Evolutionary conservation across 2,797 vertebrate genomes (phyloP).

Genomic region (Siniperca obscura): DNA sequence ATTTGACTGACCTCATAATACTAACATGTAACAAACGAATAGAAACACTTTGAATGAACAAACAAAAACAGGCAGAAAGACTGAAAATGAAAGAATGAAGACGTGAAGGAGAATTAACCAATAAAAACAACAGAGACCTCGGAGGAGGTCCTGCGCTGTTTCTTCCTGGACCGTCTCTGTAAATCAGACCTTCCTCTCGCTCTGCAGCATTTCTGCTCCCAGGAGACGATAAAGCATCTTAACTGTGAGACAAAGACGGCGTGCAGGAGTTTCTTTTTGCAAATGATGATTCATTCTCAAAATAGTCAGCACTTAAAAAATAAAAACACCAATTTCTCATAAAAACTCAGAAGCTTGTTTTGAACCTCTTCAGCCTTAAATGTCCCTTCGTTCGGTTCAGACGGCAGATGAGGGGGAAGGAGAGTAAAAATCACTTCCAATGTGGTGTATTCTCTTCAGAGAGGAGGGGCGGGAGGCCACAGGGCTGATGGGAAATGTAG

Average conservation of each 20-base stretch:
- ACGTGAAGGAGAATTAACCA: not conserved
- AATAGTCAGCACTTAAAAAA: slow-evolving; percentile 18
- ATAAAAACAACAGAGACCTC: slow-evolving; percentile 10
- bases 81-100: not conserved
- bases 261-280: slow-evolving; percentile 35
- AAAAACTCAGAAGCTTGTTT: not conserved
- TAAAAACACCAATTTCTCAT: not conserved
- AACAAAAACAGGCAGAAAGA: not conserved
- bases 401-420: not conserved
- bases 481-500: slow-evolving; percentile 40
- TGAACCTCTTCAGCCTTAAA: not conserved
- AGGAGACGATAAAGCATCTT: slow-evolving; percentile 52
- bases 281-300: slow-evolving; percentile 48
- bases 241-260: slow-evolving; percentile 31
- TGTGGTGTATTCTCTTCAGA: not conserved
- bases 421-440: not conserved
- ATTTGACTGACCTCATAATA: not conserved
- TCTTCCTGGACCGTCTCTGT: slow-evolving; percentile 26
- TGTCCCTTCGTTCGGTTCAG: not conserved
- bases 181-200: slow-evolving; percentile 49
- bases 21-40: not conserved
- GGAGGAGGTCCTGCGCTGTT: not conserved
- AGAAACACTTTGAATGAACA: not conserved
- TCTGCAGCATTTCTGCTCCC: slow-evolving; percentile 34
- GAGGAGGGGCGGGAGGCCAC: not conserved